Evolutionary conservation across 92 coral and sea anemone genomes (phyloP), one percentile per base, ranked within the genome.

Genomic region (Epizoanthus rinbou): DNA sequence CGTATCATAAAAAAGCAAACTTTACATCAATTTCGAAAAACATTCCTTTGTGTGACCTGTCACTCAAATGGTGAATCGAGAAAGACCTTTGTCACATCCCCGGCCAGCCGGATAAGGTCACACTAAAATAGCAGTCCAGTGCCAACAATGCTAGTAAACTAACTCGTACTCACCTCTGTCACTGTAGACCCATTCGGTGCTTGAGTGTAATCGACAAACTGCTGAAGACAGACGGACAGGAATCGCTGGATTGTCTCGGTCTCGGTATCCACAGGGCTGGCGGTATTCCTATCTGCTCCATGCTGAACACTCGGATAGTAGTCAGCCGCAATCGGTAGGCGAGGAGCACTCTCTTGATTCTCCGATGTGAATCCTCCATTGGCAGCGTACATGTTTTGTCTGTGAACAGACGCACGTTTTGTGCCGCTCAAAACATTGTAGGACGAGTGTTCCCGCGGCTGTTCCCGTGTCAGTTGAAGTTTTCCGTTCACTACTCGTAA

Each of bases 201-300:
- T 78, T 45, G 82, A 15, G 45, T 37, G 71, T 78, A 18, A 39
- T 39, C 82, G 9, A 62, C 82, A 78, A 78, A 78, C 58, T 78
- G 82, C 71, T 62, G 82, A 22, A 78, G 50, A 39, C 82, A 78
- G 45, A 78, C 82, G 0, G 82, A 78, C 82, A 78, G 39, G 19
- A 78, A 78, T 3, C 82, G 57, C 14, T 78, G 69, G 43, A 78
- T 78, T 21, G 70, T 78, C 23, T 78, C 82, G 57, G 59, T 78
- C 82, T 78, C 82, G 4, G 82, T 41, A 31, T 53, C 23, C 24
- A 11, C 58, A 63, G 69, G 62, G 28, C 24, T 78, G 4, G 43
- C 45, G 15, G 41, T n/a, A 13, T 39, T 56, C 19, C n/a, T 78
- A 57, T 78, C 58, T 3, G 47, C 39, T 23, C 39, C 60, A 16